These are phyloP conservation scores for Urophycis tenuis DNA, from an alignment of 2,797 vertebrate genomes.

Conservation along the genomic window DNA sequence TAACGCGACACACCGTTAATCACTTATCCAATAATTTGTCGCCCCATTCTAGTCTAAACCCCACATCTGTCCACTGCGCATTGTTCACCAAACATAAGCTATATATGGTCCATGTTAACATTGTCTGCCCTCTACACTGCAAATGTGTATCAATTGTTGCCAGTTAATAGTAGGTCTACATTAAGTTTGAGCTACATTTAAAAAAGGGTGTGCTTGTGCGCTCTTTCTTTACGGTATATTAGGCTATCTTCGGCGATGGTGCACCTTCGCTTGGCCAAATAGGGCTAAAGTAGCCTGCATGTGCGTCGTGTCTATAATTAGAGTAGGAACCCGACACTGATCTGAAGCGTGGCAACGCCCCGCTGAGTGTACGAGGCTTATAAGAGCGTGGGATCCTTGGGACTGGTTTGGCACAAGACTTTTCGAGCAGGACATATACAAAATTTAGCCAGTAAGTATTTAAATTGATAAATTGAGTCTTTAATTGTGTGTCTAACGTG, in stretches of 20 bases:
- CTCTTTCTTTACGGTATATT: neutral
- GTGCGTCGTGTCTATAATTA: constrained; percentile 30
- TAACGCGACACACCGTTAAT: no score
- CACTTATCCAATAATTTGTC: no score
- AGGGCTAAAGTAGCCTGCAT: constrained; percentile 26
- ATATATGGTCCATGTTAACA: no score
- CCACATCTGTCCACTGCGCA: no score
- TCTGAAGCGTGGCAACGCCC: constrained; percentile 30
- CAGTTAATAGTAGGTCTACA: neutral
- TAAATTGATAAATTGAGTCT: constrained; percentile 68
- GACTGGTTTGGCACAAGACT: constrained; percentile 72
- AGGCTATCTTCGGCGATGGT: neutral
- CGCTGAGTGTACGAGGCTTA: constrained; percentile 41
- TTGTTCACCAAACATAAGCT: no score
- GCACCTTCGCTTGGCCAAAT: constrained; percentile 12
- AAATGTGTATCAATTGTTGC: neutral
- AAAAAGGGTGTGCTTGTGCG: no score
- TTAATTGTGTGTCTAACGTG: constrained; percentile 70
- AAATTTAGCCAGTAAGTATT: constrained; percentile 78
- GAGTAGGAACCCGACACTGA: constrained; percentile 24
- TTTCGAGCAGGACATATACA: constrained; percentile 71
- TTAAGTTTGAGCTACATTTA: neutral
- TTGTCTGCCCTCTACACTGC: neutral
- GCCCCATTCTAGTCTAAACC: no score
- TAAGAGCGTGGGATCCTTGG: constrained; percentile 59